Conservation (phyloP, 2,888 invertebrate genomes). For the Magallana nippona region DNA sequence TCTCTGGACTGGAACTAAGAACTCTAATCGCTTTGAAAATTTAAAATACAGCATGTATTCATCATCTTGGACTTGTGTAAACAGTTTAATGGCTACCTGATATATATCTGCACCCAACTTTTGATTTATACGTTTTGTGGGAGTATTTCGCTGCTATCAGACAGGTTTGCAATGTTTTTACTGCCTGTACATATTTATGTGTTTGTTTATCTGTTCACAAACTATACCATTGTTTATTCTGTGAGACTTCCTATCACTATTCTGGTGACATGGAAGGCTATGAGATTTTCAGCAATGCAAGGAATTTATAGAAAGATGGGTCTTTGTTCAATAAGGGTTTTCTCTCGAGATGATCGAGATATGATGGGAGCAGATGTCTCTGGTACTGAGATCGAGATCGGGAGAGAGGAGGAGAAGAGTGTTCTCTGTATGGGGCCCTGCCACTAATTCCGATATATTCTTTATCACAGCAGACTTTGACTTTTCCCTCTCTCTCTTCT, state of each 20-base stretch:
- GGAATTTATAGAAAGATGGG: neutral
- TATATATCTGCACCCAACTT: constrained; percentile 11
- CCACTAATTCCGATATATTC: neutral
- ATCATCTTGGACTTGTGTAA: constrained; percentile 17
- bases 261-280: constrained; percentile 3
- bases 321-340: constrained; percentile 9
- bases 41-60: constrained; percentile 20
- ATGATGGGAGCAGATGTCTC: neutral
- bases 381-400: neutral
- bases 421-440: neutral
- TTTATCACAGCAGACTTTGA: constrained; percentile 6
- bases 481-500: constrained; percentile 4
- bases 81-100: constrained; percentile 23
- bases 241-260: neutral
- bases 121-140: constrained; percentile 14
- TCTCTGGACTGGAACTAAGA: constrained; percentile 18
- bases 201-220: constrained; percentile 4
- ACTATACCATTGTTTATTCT: constrained; percentile 14
- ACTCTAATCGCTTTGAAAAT: constrained; percentile 5
- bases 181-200: neutral
- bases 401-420: neutral
- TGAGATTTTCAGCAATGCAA: constrained; percentile 16
- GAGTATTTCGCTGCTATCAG: neutral
- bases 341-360: too few relatives aligned
- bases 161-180: neutral